Percentiles rank a stretch among this genome's conserved stretches.
Conservation (phyloP, 2,888 invertebrate species). For the Zaprionus bogoriensis region DNA sequence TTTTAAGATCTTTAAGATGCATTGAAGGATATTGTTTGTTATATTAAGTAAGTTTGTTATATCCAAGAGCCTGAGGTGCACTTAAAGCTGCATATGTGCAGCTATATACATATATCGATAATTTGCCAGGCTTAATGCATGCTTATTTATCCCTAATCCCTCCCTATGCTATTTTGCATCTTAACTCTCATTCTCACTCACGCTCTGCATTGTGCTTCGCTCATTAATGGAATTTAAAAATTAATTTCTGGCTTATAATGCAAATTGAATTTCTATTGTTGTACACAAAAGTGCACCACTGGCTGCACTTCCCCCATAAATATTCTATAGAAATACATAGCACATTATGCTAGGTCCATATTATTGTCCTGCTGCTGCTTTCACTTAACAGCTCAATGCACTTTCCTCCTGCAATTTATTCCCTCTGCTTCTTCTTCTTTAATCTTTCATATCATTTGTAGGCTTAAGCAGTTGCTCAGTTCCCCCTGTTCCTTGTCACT, state of each 20-base stretch:
- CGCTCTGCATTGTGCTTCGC: neutral
- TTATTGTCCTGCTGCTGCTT: constrained; percentile 3
- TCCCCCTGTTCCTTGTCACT: neutral
- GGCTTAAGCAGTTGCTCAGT: constrained; percentile 32
- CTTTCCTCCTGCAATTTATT: constrained; percentile 8
- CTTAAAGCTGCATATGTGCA: too few species aligned
- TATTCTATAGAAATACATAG: too few species aligned
- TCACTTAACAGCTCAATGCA: constrained; percentile 52
- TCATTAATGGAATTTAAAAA: neutral
- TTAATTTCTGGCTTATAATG: neutral
- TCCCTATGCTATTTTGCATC: neutral
- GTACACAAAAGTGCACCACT: constrained; percentile 6
- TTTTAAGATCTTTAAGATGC: too few species aligned
- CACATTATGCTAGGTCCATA: neutral
- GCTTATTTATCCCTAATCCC: too few species aligned
- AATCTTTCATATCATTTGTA: constrained; percentile 13
- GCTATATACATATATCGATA: too few species aligned
- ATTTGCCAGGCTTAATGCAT: too few species aligned
- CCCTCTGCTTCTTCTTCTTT: neutral
- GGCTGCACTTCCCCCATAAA: neutral
- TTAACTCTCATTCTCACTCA: neutral
- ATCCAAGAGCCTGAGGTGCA: too few species aligned
- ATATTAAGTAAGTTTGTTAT: too few species aligned
- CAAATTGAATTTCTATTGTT: neutral
- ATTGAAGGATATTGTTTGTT: too few species aligned